phyloP scores from a whole-genome alignment of 2,888 invertebrate species.

The Ellobium chinense region DNA sequence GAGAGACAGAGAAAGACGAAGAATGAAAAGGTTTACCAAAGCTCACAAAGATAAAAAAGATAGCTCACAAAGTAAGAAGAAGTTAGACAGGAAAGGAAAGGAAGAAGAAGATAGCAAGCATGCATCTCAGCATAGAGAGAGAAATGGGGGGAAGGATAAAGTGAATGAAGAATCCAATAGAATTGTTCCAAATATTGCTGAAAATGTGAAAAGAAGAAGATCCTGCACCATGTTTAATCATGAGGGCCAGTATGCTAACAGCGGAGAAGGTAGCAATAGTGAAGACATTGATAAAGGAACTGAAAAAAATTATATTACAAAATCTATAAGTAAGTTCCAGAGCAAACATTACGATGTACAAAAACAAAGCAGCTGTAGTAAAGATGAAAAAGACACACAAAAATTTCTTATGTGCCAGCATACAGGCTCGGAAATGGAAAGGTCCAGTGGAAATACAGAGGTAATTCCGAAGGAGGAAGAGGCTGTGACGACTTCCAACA shows the following conservation, averaged over 20 bases:
- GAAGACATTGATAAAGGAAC: neutral
- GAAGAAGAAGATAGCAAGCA: neutral
- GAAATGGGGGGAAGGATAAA: neutral
- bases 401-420: neutral
- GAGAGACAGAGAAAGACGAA: neutral
- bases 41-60: neutral
- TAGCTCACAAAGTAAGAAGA: neutral
- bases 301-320: no score
- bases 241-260: slow-evolving; percentile 42
- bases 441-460: no score
- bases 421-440: neutral
- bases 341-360: neutral
- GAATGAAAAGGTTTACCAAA: neutral
- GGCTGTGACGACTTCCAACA: neutral
- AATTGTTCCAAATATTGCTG: slow-evolving; percentile 34
- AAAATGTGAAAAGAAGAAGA: slow-evolving; percentile 38
- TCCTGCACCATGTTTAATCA: slow-evolving; percentile 43
- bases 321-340: no score
- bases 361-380: neutral
- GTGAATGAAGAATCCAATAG: neutral
- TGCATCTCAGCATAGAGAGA: neutral
- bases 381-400: neutral
- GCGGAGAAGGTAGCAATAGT: slow-evolving; percentile 23
- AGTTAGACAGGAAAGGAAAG: neutral
- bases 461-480: no score